A percentile compares a stretch with the other conserved stretches of the same genome.
These are phyloP conservation scores for Acrossocheilus wenchowensis DNA, from an alignment of 2,797 vertebrate genomes.

Conservation along the genomic window DNA sequence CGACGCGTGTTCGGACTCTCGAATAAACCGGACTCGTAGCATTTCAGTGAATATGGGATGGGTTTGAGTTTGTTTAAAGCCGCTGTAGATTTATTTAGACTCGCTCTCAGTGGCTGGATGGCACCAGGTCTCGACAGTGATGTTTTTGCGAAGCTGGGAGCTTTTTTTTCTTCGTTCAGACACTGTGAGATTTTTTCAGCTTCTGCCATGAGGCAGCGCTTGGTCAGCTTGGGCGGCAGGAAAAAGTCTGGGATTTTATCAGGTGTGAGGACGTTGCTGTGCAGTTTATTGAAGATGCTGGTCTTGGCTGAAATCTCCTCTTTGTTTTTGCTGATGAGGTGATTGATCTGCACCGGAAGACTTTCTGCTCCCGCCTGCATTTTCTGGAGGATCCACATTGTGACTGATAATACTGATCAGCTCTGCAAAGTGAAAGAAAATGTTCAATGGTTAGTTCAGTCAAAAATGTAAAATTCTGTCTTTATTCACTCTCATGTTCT, in stretches of 20 bases:
- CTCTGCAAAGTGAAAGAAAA: not conserved
- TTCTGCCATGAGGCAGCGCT: slow-evolving; percentile 37
- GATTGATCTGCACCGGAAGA: slow-evolving; percentile 68
- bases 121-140: slow-evolving; percentile 17
- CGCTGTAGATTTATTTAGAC: slow-evolving; percentile 38
- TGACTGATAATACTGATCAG: slow-evolving; percentile 1
- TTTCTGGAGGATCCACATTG: slow-evolving; percentile 75
- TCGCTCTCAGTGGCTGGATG: slow-evolving; percentile 3
- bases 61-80: slow-evolving; percentile 56
- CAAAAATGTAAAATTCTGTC: not conserved
- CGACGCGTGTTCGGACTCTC: slow-evolving; percentile 76
- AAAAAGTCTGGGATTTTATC: slow-evolving; percentile 79
- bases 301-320: slow-evolving; percentile 60
- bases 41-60: slow-evolving; percentile 69
- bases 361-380: slow-evolving; percentile 70
- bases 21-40: slow-evolving; percentile 70
- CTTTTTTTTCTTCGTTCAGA: slow-evolving; percentile 19
- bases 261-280: slow-evolving; percentile 77
- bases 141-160: slow-evolving; percentile 32
- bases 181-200: slow-evolving; percentile 43
- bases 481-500: not conserved
- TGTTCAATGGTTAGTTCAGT: not conserved
- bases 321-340: slow-evolving; percentile 60
- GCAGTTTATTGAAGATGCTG: slow-evolving; percentile 66
- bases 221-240: slow-evolving; percentile 73